Percentiles rank a stretch among this genome's conserved stretches.
phyloP scores from a whole-genome alignment of 1,140 invertebrate genomes.

The Aleiodes sp. region DNA sequence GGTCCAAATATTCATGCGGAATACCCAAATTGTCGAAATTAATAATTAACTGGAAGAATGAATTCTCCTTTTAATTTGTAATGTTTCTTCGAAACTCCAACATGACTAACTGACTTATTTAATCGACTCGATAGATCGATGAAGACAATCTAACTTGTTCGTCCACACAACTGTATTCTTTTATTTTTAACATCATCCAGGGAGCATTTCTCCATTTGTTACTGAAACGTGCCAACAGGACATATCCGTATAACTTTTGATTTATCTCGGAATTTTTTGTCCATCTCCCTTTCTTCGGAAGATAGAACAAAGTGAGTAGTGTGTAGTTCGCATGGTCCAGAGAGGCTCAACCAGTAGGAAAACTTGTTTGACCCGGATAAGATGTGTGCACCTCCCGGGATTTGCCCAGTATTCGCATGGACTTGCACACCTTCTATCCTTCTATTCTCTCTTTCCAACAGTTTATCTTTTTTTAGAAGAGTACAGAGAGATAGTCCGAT shows the following conservation, averaged over 20 bases:
- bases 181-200: background rate
- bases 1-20: too few species aligned
- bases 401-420: conserved; percentile 8
- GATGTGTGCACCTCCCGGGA: conserved; percentile 18
- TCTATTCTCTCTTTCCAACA: background rate
- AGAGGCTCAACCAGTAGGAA: conserved; percentile 20
- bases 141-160: too few species aligned
- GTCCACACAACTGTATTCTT: too few species aligned
- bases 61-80: too few species aligned
- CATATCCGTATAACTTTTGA: conserved; percentile 9
- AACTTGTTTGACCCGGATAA: conserved; percentile 31
- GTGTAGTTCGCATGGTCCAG: conserved; percentile 21
- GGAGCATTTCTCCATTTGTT: background rate
- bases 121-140: too few species aligned
- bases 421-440: background rate
- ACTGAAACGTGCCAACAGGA: background rate
- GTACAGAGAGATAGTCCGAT: background rate
- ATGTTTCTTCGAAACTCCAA: too few species aligned
- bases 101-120: too few species aligned
- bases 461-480: conserved; percentile 1
- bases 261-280: background rate
- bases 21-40: too few species aligned
- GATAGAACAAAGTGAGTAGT: background rate
- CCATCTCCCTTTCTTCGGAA: background rate
- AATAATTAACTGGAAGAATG: too few species aligned